Evolutionary conservation across 2,113 vertebrate genomes (phyloP).

Genomic region (Stigmatopora nigra): DNA sequence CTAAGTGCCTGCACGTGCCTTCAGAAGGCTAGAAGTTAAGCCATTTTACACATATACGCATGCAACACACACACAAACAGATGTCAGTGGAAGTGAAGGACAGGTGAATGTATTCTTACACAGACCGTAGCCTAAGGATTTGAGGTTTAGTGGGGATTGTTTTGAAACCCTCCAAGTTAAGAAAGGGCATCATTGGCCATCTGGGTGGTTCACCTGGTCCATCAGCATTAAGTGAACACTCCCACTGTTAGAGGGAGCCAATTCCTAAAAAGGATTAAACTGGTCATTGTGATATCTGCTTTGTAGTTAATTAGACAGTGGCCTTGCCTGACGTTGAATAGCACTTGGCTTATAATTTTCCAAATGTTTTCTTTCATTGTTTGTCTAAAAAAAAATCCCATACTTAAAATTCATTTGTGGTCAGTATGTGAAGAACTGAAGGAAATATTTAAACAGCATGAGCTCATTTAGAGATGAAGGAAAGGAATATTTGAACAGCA

Average conservation of each 20-base stretch:
- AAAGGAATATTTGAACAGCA: not conserved
- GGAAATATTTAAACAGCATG: not conserved
- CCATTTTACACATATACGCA: slow-evolving; percentile 26
- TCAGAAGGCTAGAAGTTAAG: slow-evolving; percentile 45
- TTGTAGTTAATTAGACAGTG: slow-evolving; percentile 11
- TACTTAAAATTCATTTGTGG: not conserved
- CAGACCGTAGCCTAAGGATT: slow-evolving; percentile 25
- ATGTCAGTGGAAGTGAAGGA: slow-evolving; percentile 32
- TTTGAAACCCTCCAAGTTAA: slow-evolving; percentile 45
- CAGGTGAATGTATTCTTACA: slow-evolving; percentile 16
- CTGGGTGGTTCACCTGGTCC: slow-evolving; percentile 35
- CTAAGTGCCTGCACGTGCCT: slow-evolving; percentile 45
- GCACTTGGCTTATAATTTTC: not conserved
- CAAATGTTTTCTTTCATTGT: slow-evolving; percentile 10
- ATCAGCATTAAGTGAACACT: slow-evolving; percentile 18
- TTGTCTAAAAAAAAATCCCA: not conserved
- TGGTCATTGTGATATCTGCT: slow-evolving; percentile 34
- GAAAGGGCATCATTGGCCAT: slow-evolving; percentile 45
- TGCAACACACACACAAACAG: slow-evolving; percentile 20
- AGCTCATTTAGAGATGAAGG: not conserved
- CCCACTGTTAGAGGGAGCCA: slow-evolving; percentile 21
- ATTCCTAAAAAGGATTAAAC: slow-evolving; percentile 30
- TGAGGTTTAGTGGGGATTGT: slow-evolving; percentile 50
- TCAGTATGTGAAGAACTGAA: not conserved
- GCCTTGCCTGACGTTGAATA: slow-evolving; percentile 6